Base-by-base conservation (phyloP, 2,888 invertebrate species). In the Ernsta delagoae region DNA sequence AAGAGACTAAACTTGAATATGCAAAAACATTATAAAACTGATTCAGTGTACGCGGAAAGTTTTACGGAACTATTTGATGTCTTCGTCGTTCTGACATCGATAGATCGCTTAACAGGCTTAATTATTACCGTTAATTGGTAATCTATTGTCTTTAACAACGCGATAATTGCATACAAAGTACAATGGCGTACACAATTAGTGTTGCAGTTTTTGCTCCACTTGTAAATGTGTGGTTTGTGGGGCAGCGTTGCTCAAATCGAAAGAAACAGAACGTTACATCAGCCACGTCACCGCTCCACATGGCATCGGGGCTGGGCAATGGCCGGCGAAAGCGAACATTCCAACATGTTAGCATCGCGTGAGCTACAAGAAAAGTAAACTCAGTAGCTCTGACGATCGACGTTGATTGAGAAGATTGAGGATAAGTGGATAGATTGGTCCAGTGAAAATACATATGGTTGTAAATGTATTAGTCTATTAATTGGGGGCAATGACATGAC, bases 251-350 rank as follows among this genome's bases (percentile, higher is more conserved):
- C 67, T 67, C 56, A 67, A 67, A 67, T n/a, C 67, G 66, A 70
- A 79, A 76, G 79, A 81, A 83, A 80, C 82, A 80, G 77, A 75
- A 74, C 77, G 77, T 85, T 83, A 78, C 82, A 74, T 77, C 79
- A 83, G 53, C 53, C 70, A 75, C 70, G 77, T 79, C 73, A 78
- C 74, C 85, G 85, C 80, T 85, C 86, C 76, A 79, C 74, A 79
- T 79, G 73, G 76, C 74, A 78, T 73, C 74, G 74, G 72, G 77
- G 74, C 70, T 72, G 73, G 75, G 64, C 78, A 74, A 73, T 73
- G 77, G 73, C 74, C 75, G 72, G 75, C 75, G 78, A 82, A 82
- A 81, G 80, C 74, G 77, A 48, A 83, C 85, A 79, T 79, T 74
- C 77, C 74, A 74, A 71, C 81, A 79, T 79, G 74, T 76, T 74